These are phyloP conservation scores for Sesamia nonagrioides DNA, from an alignment of 1,140 invertebrate genomes.

Conservation along the genomic window DNA sequence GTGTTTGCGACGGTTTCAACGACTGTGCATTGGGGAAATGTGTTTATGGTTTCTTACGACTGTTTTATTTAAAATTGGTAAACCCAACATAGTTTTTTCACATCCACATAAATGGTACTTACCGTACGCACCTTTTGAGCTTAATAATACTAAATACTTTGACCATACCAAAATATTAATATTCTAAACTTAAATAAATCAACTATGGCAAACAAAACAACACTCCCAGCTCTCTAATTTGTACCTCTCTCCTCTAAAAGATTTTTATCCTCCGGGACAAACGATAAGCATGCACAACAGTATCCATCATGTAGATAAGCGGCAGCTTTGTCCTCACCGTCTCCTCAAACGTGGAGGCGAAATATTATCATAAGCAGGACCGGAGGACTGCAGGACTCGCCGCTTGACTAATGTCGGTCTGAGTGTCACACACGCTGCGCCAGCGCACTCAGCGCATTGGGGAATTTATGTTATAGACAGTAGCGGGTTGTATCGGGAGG, in stretches of 20 bases:
- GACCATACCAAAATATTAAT: background rate
- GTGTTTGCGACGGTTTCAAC: background rate
- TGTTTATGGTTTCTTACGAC: slow-evolving; percentile 9
- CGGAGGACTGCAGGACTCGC: background rate
- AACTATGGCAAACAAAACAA: background rate
- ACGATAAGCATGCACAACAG: slow-evolving; percentile 8
- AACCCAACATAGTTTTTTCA: background rate
- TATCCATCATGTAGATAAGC: slow-evolving; percentile 46
- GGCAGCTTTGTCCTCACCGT: slow-evolving; percentile 22
- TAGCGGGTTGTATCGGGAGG: background rate
- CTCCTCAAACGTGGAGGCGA: slow-evolving; percentile 11
- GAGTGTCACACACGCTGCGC: slow-evolving; percentile 43
- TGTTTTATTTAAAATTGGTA: slow-evolving; percentile 17
- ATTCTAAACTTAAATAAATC: background rate
- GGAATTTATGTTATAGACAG: background rate
- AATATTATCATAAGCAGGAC: slow-evolving; percentile 49
- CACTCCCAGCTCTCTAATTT: background rate
- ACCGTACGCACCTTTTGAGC: background rate
- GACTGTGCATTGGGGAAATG: slow-evolving; percentile 14
- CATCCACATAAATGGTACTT: background rate
- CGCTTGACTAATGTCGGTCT: slow-evolving; percentile 50
- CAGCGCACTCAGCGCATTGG: slow-evolving; percentile 30
- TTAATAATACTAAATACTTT: background rate
- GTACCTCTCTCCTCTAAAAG: background rate
- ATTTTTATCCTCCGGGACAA: slow-evolving; percentile 15